Percentiles rank a stretch among this genome's conserved stretches.
Conservation (phyloP, 2,113 vertebrate genomes). For the Steatornis caripensis region DNA sequence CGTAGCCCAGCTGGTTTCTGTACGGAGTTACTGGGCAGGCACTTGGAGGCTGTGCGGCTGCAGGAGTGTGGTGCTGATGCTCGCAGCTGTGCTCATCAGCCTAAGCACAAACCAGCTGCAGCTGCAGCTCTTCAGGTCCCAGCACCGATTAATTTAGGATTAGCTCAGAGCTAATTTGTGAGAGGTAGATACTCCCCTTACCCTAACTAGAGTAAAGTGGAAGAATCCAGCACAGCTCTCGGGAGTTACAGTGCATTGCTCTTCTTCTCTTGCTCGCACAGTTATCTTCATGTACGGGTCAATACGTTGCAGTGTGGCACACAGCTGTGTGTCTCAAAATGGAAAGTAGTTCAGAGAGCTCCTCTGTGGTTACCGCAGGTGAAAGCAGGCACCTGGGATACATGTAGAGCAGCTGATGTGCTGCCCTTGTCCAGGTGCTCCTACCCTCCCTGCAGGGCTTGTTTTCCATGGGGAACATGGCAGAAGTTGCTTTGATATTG, state of each 20-base stretch:
- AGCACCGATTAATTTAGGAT: not conserved
- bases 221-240: not conserved
- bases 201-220: accelerated
- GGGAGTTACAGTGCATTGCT: not conserved
- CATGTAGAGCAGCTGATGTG: not conserved
- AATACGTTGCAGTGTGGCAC: not conserved
- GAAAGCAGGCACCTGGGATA: not conserved
- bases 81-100: not conserved
- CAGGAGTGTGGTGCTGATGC: not conserved
- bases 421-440: not conserved
- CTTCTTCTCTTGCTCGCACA: not conserved
- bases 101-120: not conserved
- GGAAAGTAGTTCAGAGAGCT: not conserved
- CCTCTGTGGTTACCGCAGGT: accelerated
- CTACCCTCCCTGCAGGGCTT: not conserved
- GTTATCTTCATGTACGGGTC: not conserved
- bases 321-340: not conserved
- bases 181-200: not conserved
- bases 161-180: not conserved
- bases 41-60: not conserved
- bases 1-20: not conserved
- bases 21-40: not conserved
- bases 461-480: not conserved
- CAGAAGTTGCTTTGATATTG: not conserved
- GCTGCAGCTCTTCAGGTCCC: not conserved